Evolutionary conservation across 1,140 invertebrate genomes (phyloP).

Genomic region (Probaryconus sp.): DNA sequence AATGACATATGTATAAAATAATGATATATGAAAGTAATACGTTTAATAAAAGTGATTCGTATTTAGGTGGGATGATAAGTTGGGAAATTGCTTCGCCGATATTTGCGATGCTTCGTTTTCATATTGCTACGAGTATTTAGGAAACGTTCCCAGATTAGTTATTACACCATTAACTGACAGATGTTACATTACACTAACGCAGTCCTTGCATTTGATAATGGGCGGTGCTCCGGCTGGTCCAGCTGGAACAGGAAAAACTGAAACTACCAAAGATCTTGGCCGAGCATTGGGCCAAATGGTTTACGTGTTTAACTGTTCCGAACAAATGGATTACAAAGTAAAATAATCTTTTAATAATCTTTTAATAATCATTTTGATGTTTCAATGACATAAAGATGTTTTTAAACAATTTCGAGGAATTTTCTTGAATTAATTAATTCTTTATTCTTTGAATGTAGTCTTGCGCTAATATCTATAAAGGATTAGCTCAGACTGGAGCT

Average conservation of each 20-base stretch:
- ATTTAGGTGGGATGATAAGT: slow-evolving; percentile 86
- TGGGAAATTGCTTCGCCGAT: slow-evolving; percentile 92
- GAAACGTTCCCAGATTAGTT: slow-evolving; percentile 89
- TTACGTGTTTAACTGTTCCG: slow-evolving; percentile 97
- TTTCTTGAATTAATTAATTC: slow-evolving; percentile 1
- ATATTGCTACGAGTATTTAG: slow-evolving; percentile 90
- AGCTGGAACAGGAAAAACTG: slow-evolving; percentile 93
- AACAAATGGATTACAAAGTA: slow-evolving; percentile 96
- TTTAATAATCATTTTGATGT: no score
- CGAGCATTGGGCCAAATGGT: slow-evolving; percentile 95
- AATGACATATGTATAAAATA: no score
- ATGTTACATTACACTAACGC: slow-evolving; percentile 94
- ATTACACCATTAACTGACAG: slow-evolving; percentile 92
- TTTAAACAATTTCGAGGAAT: no score
- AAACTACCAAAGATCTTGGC: slow-evolving; percentile 95
- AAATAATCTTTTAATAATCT: slow-evolving; percentile 15
- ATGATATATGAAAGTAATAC: no score
- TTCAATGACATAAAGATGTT: neutral
- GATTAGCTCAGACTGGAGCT: slow-evolving; percentile 94
- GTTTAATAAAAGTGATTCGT: neutral
- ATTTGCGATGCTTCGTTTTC: slow-evolving; percentile 93
- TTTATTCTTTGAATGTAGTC: slow-evolving; percentile 78
- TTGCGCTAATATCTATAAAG: slow-evolving; percentile 94
- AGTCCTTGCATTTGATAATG: slow-evolving; percentile 93
- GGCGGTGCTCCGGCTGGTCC: slow-evolving; percentile 94